A percentile compares a stretch with the other conserved stretches of the same genome.
phyloP scores from a whole-genome alignment of 2,797 vertebrate genomes.

The Corythornis leucogaster region DNA sequence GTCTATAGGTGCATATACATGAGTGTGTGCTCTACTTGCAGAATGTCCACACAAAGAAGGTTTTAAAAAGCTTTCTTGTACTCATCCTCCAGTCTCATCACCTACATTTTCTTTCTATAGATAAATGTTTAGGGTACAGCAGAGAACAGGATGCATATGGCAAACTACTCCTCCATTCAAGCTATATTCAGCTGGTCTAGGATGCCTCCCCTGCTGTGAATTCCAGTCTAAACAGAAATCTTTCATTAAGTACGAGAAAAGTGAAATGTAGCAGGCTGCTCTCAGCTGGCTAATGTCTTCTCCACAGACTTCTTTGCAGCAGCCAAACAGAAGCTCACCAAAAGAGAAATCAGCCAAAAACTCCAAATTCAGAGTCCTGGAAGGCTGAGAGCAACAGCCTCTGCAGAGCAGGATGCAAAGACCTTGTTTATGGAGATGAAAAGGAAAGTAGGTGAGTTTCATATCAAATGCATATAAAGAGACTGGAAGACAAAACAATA shows the following conservation, averaged over 20 bases:
- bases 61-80: not conserved
- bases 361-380: not conserved
- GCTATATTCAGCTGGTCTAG: not conserved
- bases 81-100: not conserved
- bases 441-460: not conserved
- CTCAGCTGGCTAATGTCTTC: not conserved
- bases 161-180: not conserved
- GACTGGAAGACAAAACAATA: not conserved
- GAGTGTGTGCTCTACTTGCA: not conserved
- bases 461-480: not conserved
- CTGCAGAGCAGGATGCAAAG: not conserved
- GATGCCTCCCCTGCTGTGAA: not conserved
- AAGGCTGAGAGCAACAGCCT: not conserved
- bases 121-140: not conserved
- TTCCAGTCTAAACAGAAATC: not conserved
- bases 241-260: not conserved
- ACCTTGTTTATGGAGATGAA: not conserved
- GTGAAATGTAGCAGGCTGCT: not conserved
- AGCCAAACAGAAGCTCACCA: not conserved
- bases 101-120: not conserved
- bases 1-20: rapidly evolving
- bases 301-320: not conserved
- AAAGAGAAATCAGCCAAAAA: not conserved
- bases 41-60: not conserved
- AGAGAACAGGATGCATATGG: not conserved